These are phyloP conservation scores for Slavum lentiscoides DNA, from an alignment of 2,888 invertebrate genomes.

Conservation along the genomic window DNA sequence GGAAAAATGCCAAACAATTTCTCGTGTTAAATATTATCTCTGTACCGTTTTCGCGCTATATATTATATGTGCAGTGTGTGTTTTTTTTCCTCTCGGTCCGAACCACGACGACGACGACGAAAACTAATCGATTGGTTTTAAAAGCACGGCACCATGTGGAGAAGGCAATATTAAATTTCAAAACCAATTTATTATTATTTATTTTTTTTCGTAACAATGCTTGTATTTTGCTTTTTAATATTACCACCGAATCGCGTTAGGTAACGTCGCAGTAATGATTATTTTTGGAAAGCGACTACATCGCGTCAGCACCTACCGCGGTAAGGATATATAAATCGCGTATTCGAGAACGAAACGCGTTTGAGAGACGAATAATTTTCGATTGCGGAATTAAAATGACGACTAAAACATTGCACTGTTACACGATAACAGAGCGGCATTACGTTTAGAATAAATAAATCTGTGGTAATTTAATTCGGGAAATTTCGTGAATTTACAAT, in stretches of 20 bases:
- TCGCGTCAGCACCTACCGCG: background rate
- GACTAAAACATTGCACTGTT: background rate
- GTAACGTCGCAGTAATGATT: background rate
- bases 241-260: background rate
- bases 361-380: background rate
- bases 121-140: constrained; percentile 19
- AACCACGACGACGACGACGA: background rate
- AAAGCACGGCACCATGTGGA: constrained; percentile 23
- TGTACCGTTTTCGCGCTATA: background rate
- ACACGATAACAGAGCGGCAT: background rate
- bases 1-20: constrained; percentile 34
- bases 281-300: background rate
- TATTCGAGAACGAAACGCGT: background rate
- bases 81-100: background rate
- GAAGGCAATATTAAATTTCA: constrained; percentile 36
- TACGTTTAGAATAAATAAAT: background rate
- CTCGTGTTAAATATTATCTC: background rate
- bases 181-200: constrained; percentile 35
- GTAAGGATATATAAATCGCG: background rate
- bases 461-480: background rate
- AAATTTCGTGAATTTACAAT: constrained; percentile 2
- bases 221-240: background rate
- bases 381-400: background rate
- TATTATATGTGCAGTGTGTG: background rate
- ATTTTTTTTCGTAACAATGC: constrained; percentile 13